Evolutionary conservation across 2,888 invertebrate genomes (phyloP).

Genomic region (Acronicta psi): DNA sequence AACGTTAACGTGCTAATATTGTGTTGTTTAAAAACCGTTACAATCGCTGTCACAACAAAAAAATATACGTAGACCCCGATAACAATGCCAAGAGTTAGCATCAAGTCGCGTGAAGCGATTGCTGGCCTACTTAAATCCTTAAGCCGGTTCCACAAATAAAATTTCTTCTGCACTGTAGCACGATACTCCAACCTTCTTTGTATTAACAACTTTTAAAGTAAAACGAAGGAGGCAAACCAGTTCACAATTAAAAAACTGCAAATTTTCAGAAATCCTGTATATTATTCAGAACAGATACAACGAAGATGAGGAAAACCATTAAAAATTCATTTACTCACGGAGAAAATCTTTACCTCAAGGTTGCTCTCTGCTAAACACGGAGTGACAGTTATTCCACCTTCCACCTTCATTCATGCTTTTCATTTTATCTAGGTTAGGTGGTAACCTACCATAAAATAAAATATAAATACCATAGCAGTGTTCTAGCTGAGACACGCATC

Average conservation of each 20-base stretch:
- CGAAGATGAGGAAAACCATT: conserved; percentile 35
- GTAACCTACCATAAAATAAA: too few species aligned
- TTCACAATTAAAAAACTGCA: conserved; percentile 42
- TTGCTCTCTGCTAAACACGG: conserved; percentile 1
- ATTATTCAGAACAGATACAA: conserved; percentile 11
- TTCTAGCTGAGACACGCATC: conserved; percentile 15
- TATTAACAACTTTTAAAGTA: conserved; percentile 40
- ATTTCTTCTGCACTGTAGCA: conserved; percentile 63
- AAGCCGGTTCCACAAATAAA: conserved; percentile 67
- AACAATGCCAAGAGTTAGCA: conserved; percentile 55
- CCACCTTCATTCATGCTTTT: not conserved
- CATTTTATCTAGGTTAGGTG: too few species aligned
- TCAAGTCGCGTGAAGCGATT: conserved; percentile 70
- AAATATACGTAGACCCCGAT: conserved; percentile 43
- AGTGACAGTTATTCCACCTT: conserved; percentile 8
- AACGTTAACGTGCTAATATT: too few species aligned
- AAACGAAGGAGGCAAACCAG: conserved; percentile 47
- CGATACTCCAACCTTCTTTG: conserved; percentile 57
- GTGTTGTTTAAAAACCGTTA: conserved; percentile 32
- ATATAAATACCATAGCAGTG: too few species aligned
- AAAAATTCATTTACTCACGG: conserved; percentile 9
- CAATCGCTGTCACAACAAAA: conserved; percentile 37
- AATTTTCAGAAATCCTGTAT: conserved; percentile 22
- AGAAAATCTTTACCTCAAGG: conserved; percentile 25
- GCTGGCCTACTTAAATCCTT: conserved; percentile 72